These are phyloP conservation scores for Rhynchotus rufescens DNA, from an alignment of 2,797 vertebrate genomes.

Conservation along the genomic window DNA sequence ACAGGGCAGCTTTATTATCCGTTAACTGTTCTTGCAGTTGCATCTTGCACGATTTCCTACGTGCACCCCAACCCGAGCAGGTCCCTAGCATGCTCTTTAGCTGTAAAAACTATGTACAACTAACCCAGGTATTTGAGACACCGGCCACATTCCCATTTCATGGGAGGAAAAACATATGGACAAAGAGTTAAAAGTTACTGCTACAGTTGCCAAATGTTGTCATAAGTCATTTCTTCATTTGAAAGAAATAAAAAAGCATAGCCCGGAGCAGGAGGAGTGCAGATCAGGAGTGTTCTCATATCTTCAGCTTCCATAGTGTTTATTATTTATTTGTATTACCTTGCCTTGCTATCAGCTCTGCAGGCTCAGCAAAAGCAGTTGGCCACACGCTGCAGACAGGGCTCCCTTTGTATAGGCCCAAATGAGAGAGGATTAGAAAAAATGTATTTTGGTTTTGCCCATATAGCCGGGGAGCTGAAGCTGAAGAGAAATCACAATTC, in stretches of 20 bases:
- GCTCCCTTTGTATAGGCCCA: conserved; percentile 27
- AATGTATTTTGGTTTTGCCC: neutral
- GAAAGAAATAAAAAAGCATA: neutral
- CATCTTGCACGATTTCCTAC: neutral
- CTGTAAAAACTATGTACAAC: neutral
- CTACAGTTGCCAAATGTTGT: neutral
- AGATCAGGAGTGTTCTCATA: neutral
- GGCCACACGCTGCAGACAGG: neutral
- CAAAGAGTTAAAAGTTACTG: neutral
- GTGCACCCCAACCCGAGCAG: neutral
- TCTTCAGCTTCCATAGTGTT: neutral
- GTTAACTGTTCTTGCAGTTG: neutral
- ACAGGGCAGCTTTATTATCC: neutral
- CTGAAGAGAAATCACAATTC: conserved; percentile 6
- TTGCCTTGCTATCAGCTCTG: conserved; percentile 12
- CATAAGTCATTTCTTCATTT: neutral
- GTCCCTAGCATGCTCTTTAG: neutral
- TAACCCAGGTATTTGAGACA: neutral
- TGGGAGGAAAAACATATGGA: neutral
- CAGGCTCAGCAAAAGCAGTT: conserved; percentile 29
- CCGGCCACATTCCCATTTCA: neutral
- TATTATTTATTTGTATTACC: conserved; percentile 51
- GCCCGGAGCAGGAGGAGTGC: neutral
- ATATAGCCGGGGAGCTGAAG: neutral
- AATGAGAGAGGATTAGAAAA: neutral